Base-by-base conservation (phyloP, 2,888 invertebrate genomes). In the Phania funesta region DNA sequence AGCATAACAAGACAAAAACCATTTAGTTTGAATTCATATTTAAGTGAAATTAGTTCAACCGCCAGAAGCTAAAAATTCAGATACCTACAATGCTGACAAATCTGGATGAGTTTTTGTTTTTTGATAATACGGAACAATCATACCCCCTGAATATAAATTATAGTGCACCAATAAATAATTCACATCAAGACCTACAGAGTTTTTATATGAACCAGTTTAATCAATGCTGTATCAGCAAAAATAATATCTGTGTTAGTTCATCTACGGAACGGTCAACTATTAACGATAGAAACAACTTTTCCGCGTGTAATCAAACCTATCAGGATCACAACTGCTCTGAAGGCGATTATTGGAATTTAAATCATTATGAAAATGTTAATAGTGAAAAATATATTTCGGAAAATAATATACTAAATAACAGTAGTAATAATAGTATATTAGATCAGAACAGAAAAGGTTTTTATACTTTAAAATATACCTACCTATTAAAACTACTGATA, bases 131-230 rank as follows among this genome's bases (percentile, higher is more conserved):
- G 2, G 38, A 48, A 46, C 56, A 77, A 26, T 60, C 26, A 16
- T 54, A 41, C 52, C 32, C 64, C 9, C 3, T 16, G 11, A 68
- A 73, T 58, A 35, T 35, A 9, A 44, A 60, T 38, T 29, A n/a
- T 52, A 60, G 13, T 32, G 13, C 32, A 9, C 22, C 26, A 32
- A 29, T 11, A 35, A 54, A 74, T 35, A 68, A 52, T 24, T 35
- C 68, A 9, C 68, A 73, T 77, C 58, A 70, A 16, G 64, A 60
- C 16, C 60, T 78, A 4, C 70, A 78, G n/a, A n/a, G 7, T 20
- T 78, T 26, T 48, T 70, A 75, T 65, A 78, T 82, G 46, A 52
- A 82, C 38, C 78, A 82, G 38, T 82, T 82, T 24, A 75, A 78
- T 78, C 82, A 78, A 70, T 65, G 52, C 35, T 78, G 58, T 48